Percentiles rank a stretch among this genome's conserved stretches.
These are phyloP conservation scores for Resseliella maxima DNA, from an alignment of 2,888 invertebrate genomes.

Conservation along the genomic window DNA sequence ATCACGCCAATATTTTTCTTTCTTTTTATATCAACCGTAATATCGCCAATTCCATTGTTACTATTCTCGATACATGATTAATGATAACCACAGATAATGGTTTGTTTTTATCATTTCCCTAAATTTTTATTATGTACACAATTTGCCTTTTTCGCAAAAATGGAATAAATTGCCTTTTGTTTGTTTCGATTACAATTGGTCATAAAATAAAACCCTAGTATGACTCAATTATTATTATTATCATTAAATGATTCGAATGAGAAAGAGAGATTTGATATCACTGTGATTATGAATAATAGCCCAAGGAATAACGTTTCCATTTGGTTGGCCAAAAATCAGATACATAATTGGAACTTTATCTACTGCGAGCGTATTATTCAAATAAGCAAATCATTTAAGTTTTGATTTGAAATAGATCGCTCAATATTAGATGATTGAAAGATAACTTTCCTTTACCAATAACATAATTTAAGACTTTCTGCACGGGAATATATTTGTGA, in stretches of 20 bases:
- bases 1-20: not conserved
- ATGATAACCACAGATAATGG: constrained; percentile 54
- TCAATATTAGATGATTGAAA: not conserved
- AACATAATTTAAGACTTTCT: not conserved
- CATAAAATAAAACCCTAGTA: constrained; percentile 26
- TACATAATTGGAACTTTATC: not conserved
- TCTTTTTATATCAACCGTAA: not conserved
- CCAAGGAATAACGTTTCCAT: not conserved
- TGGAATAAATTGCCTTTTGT: constrained; percentile 33
- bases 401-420: not conserved
- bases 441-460: not conserved
- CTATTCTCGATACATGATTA: constrained; percentile 18
- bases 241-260: not conserved
- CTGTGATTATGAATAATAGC: constrained; percentile 3
- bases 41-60: not conserved
- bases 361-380: not conserved
- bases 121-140: constrained; percentile 9
- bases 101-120: constrained; percentile 40
- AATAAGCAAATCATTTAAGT: constrained; percentile 4
- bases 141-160: not conserved
- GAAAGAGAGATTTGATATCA: not conserved
- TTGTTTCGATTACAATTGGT: constrained; percentile 21
- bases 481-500: too few species aligned
- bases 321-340: not conserved
- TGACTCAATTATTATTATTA: constrained; percentile 26